Evolutionary conservation across 2,888 invertebrate genomes (phyloP).

Genomic region (Lasioglossum oenotherae): DNA sequence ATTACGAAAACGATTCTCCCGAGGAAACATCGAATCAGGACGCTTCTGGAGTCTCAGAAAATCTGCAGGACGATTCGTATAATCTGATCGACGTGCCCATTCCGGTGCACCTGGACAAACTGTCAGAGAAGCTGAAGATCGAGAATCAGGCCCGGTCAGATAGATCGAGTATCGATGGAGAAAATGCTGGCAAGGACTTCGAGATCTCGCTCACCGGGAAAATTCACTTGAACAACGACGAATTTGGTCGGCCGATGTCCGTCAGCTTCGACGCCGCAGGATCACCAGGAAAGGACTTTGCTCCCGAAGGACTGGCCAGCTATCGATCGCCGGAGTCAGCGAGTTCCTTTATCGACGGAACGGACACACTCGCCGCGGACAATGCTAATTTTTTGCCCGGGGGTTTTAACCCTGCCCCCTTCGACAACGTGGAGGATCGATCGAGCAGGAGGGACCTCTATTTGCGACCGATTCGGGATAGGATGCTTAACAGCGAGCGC

Average conservation of each 20-base stretch:
- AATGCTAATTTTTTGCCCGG: conserved; percentile 40
- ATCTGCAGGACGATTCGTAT: not conserved
- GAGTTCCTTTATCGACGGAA: conserved; percentile 18
- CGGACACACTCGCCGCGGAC: conserved; percentile 32
- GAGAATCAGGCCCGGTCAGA: not conserved
- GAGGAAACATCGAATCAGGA: not conserved
- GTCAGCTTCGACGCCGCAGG: conserved; percentile 68
- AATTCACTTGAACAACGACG: conserved; percentile 70
- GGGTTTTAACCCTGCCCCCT: not conserved
- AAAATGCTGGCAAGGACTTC: conserved; percentile 38
- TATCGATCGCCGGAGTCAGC: conserved; percentile 29
- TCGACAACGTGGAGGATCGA: conserved; percentile 25
- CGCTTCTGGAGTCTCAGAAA: not conserved
- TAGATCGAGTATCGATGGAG: not conserved
- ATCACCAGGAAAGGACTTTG: conserved; percentile 38
- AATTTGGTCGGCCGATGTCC: conserved; percentile 65
- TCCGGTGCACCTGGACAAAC: conserved; percentile 5
- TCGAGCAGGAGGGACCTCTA: conserved; percentile 11
- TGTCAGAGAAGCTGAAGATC: not conserved
- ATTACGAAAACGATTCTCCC: not conserved
- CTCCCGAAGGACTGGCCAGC: conserved; percentile 6
- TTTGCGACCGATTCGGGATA: not conserved
- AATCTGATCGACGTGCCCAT: conserved; percentile 4
- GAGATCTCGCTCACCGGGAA: conserved; percentile 73
- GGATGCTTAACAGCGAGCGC: not conserved